Conservation (phyloP, 1,140 invertebrate species). For the Microplitis mediator region DNA sequence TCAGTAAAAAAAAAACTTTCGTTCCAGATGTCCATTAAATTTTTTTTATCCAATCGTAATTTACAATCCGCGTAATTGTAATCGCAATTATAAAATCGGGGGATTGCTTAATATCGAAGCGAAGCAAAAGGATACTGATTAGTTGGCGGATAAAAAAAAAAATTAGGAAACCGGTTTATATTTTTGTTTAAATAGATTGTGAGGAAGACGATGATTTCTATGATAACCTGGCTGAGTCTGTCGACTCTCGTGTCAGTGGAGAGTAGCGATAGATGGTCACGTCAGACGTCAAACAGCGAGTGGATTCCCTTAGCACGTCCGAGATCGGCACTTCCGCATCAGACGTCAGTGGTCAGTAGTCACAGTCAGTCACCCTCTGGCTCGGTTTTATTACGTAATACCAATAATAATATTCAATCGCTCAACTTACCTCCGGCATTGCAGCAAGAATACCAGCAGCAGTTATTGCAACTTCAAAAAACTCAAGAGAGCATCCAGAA, state of each 20-base stretch:
- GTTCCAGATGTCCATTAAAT: not conserved
- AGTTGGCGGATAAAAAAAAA: not conserved
- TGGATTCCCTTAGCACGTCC: constrained; percentile 57
- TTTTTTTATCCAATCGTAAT: not conserved
- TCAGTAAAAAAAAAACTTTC: not conserved
- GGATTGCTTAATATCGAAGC: too few species aligned
- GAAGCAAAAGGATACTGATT: not conserved
- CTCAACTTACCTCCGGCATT: constrained; percentile 49
- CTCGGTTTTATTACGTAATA: too few species aligned
- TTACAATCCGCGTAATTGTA: not conserved
- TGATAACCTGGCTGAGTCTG: constrained; percentile 36
- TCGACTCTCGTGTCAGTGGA: constrained; percentile 18
- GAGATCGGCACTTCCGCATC: constrained; percentile 32
- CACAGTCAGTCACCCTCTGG: constrained; percentile 28
- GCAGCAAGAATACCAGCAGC: constrained; percentile 57
- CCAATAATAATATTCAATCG: constrained; percentile 27
- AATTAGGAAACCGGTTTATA: not conserved
- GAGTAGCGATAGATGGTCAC: constrained; percentile 53
- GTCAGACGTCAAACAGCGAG: constrained; percentile 56
- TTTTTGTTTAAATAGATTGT: constrained; percentile 37
- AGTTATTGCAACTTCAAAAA: constrained; percentile 55
- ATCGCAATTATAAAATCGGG: too few species aligned
- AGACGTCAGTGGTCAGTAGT: constrained; percentile 27
- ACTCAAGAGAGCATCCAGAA: constrained; percentile 59
- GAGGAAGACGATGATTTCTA: constrained; percentile 36